These are phyloP conservation scores for Neocrepidodera transversa DNA, from an alignment of 2,888 invertebrate species.

Conservation along the genomic window DNA sequence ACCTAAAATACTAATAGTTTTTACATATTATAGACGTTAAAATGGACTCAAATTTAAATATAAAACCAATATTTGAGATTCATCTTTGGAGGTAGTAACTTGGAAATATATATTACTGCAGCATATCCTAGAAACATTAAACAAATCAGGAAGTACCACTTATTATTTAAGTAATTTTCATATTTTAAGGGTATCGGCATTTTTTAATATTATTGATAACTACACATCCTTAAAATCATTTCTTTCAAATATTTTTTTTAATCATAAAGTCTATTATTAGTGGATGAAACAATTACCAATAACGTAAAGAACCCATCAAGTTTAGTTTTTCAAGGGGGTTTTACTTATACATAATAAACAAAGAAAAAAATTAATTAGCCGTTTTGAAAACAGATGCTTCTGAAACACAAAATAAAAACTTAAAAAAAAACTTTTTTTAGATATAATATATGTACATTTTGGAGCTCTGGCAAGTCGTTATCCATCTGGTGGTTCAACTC, in stretches of 20 bases:
- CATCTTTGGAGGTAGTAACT: slow-evolving; percentile 8
- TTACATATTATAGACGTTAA: neutral
- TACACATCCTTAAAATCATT: no score
- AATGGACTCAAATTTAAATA: slow-evolving; percentile 1
- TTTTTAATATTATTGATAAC: neutral
- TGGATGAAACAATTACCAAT: slow-evolving; percentile 2
- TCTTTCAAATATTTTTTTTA: no score
- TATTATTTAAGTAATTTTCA: neutral
- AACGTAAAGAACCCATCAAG: slow-evolving; percentile 2
- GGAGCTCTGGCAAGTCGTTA: slow-evolving; percentile 47
- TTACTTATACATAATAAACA: no score
- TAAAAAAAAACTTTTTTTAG: slow-evolving; percentile 29
- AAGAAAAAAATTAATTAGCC: slow-evolving; percentile 11
- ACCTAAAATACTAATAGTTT: slow-evolving; percentile 12
- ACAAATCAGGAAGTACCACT: slow-evolving; percentile 9
- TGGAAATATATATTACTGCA: slow-evolving; percentile 3
- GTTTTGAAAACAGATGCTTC: slow-evolving; percentile 27
- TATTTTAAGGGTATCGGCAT: neutral
- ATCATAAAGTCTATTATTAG: neutral
- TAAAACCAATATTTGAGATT: neutral
- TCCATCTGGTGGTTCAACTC: slow-evolving; percentile 48
- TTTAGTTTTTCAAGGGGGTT: no score
- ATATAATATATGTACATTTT: slow-evolving; percentile 44
- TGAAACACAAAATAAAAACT: slow-evolving; percentile 38
- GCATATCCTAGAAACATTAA: slow-evolving; percentile 11